Evolutionary conservation across 1,140 invertebrate genomes (phyloP).

Genomic region (Hermatobates lingyangjiaoensis): DNA sequence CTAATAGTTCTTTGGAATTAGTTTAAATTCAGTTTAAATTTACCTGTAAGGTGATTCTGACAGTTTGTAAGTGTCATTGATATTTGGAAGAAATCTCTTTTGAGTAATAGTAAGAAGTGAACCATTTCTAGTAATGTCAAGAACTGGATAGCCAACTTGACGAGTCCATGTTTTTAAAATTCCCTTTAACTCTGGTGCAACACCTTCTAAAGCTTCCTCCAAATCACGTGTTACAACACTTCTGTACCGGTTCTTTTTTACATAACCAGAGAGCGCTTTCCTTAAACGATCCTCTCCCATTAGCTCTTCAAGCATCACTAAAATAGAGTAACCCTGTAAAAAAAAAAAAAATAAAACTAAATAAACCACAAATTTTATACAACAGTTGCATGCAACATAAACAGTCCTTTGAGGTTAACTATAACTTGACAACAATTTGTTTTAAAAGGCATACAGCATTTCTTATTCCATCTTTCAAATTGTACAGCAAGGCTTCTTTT

Average conservation of each 20-base stretch:
- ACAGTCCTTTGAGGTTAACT: too few relatives aligned
- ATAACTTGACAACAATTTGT: too few relatives aligned
- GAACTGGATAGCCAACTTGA: constrained; percentile 79
- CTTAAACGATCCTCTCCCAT: constrained; percentile 57
- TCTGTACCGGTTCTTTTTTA: constrained; percentile 44
- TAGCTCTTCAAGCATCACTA: constrained; percentile 68
- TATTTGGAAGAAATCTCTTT: constrained; percentile 48
- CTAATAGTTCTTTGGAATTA: too few relatives aligned
- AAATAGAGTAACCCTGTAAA: constrained; percentile 58
- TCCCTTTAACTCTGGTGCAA: constrained; percentile 22
- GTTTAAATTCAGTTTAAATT: too few relatives aligned
- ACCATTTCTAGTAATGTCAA: constrained; percentile 36
- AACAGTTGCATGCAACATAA: too few relatives aligned
- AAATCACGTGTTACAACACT: constrained; percentile 69
- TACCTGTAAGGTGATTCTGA: constrained; percentile 38
- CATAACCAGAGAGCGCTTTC: constrained; percentile 39
- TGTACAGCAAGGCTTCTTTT: too few relatives aligned
- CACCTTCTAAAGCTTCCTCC: constrained; percentile 36
- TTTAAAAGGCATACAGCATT: too few relatives aligned
- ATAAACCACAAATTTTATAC: too few relatives aligned
- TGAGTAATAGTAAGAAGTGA: constrained; percentile 43
- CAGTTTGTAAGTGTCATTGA: constrained; percentile 28
- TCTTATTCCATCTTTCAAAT: too few relatives aligned
- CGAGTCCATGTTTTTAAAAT: constrained; percentile 86
- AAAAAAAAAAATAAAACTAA: too few relatives aligned